phyloP scores from a whole-genome alignment of 2,797 vertebrate genomes.

The Tarsius wallacei region DNA sequence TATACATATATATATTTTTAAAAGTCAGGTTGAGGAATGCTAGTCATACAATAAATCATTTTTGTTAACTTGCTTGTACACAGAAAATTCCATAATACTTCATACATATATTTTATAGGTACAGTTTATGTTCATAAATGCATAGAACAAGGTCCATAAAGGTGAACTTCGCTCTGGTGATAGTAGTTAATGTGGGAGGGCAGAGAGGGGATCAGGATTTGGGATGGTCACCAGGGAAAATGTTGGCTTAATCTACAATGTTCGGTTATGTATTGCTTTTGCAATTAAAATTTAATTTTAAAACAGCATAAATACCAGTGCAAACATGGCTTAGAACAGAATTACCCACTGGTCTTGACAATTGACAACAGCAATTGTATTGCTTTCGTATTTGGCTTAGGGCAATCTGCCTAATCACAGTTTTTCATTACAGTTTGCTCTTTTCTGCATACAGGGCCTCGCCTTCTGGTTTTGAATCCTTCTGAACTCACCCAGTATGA shows the following conservation, averaged over 20 bases:
- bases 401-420: neutral
- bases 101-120: neutral
- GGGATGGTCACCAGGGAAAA: neutral
- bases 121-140: neutral
- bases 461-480: neutral
- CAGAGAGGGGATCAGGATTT: no score
- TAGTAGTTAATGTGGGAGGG: neutral
- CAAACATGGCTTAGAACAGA: neutral
- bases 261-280: neutral
- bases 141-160: neutral
- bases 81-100: neutral
- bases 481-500: neutral
- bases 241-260: neutral
- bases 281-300: neutral
- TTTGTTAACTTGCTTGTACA: neutral
- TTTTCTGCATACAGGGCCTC: neutral
- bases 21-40: neutral
- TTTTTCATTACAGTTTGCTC: neutral
- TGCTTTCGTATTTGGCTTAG: neutral
- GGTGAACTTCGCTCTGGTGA: neutral
- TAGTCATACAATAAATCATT: neutral
- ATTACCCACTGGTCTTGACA: neutral
- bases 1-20: neutral
- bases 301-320: neutral
- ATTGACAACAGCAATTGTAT: neutral